These are phyloP conservation scores for Mesocentrotus franciscanus DNA, from an alignment of 53 echinoderm and acorn worm genomes.

Conservation along the genomic window DNA sequence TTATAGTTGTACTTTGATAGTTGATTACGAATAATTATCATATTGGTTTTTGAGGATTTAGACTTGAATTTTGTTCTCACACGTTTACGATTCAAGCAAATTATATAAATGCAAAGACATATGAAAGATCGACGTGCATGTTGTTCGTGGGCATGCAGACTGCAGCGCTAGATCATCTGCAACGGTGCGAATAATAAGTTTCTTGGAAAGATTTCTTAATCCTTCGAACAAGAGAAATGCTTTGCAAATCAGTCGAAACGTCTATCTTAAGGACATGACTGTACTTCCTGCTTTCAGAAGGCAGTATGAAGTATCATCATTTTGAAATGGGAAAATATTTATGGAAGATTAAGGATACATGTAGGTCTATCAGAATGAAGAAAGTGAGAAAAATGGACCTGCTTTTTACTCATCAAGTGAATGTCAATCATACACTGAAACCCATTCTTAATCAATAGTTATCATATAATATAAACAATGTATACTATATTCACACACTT, in stretches of 20 bases:
- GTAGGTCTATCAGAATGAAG: neutral
- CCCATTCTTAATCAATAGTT: neutral
- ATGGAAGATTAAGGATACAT: neutral
- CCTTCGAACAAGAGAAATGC: neutral
- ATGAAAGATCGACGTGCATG: neutral
- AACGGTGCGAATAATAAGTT: neutral
- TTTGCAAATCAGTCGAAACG: neutral
- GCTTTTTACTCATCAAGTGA: neutral
- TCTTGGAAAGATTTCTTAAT: neutral
- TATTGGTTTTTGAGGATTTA: neutral
- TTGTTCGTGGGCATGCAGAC: neutral
- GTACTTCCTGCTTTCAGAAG: neutral
- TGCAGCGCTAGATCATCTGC: neutral
- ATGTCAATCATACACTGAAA: conserved; percentile 24
- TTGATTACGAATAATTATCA: neutral
- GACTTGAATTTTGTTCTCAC: neutral
- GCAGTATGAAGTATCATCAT: neutral
- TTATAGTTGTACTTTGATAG: neutral
- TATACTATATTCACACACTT: neutral
- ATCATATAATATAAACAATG: neutral
- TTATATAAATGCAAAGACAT: neutral
- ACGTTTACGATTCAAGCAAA: neutral
- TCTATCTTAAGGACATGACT: neutral
- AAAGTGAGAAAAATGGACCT: too few relatives aligned
- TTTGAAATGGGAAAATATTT: neutral